Base-by-base conservation (phyloP, 2,113 vertebrate genomes). In the Trogon surrucura region DNA sequence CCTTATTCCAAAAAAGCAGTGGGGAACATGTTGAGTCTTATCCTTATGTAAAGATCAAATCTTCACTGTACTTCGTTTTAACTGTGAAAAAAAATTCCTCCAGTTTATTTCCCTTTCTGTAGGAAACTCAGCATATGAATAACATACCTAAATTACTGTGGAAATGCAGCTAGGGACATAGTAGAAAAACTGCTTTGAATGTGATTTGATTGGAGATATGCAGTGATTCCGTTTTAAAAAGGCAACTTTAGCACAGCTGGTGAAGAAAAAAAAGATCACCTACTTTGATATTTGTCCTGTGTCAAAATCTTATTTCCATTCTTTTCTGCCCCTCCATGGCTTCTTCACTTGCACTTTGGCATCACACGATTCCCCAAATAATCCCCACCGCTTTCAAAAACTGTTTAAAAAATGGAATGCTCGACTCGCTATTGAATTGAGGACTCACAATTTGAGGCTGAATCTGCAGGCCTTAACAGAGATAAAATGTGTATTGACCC, bases 61-160 rank as follows among this genome's bases (percentile, higher is more conserved):
- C 22, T 86, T 84, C 73, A 54, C 29, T 67, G 38, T 70, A 60
- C 44, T 95, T 89, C 71, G 8, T 78, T 92, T 74, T 61, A 85
- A 80, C 65, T 78, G 29, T 0, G 5, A 17, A 26, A 29, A 64
- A 67, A 64, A 91, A 83, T 1, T 67, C 23, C 45, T 87, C 45
- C 14, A 4, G 34, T 92, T 95, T 87, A 84, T 94, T 96, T 87
- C 71, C 18, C 14, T 83, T 79, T 92, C 36, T 88, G 60, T 74
- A 83, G 47, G 74, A 95, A 93, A 81, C n/a, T 75, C 79, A 91
- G 84, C 81, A 51, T 89, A 89, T 95, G 93, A 96, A 91, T 94
- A 89, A 79, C 2, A 0, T 81, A 70, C 56, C 54, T 93, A 91
- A 93, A 93, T 95, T 93, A 72, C 89, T 64, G 89, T 7, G 16